These are phyloP conservation scores for Protomyctophum bolini DNA, from an alignment of 2,113 vertebrate species.

Conservation along the genomic window DNA sequence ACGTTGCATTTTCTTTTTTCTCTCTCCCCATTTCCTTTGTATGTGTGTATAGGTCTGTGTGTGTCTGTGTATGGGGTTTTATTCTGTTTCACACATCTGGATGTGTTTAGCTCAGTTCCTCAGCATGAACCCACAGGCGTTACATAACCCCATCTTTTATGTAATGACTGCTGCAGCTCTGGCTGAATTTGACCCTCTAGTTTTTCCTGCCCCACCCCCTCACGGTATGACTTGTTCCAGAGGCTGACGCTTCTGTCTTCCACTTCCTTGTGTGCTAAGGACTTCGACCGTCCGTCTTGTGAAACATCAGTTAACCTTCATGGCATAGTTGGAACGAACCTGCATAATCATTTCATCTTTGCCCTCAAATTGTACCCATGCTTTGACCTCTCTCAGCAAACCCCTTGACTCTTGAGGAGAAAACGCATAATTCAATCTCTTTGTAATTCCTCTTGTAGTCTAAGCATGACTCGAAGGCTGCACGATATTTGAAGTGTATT, in stretches of 20 bases:
- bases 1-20: conserved; percentile 54
- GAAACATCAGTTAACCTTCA: conserved; percentile 3
- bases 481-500: conserved; percentile 10
- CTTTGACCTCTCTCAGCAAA: conserved; percentile 32
- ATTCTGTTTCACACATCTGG: conserved; percentile 70
- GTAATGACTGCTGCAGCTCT: conserved; percentile 73
- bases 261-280: conserved; percentile 11
- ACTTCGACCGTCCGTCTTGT: conserved; percentile 32
- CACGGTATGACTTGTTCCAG: conserved; percentile 32
- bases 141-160: conserved; percentile 71
- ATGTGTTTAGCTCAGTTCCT: conserved; percentile 69
- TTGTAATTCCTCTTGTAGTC: conserved; percentile 25
- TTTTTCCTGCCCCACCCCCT: conserved; percentile 60
- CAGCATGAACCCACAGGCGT: conserved; percentile 63
- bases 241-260: conserved; percentile 24
- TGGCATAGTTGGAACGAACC: not conserved
- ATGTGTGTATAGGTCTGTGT: not conserved
- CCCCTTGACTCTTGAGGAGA: conserved; percentile 16
- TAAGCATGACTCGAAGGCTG: conserved; percentile 14
- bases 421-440: conserved; percentile 23
- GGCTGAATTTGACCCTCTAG: conserved; percentile 61
- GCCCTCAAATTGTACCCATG: not conserved
- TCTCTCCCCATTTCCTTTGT: not conserved
- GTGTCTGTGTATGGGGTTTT: conserved; percentile 42
- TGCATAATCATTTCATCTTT: not conserved